phyloP scores from a whole-genome alignment of 2,113 vertebrate genomes.

The Pithys albifrons region DNA sequence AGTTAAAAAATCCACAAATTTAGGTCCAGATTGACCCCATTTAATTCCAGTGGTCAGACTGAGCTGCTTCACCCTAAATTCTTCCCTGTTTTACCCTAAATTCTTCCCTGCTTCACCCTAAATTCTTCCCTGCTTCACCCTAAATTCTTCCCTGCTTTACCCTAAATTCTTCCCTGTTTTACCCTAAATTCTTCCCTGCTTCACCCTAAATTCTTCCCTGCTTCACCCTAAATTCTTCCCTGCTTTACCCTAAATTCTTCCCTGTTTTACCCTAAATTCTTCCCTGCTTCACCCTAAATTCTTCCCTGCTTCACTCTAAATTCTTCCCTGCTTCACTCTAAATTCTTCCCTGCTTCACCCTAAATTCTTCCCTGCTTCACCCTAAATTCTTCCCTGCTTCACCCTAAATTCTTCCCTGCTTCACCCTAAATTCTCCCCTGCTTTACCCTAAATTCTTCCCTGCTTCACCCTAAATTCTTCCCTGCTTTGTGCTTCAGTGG shows the following conservation, averaged over 20 bases:
- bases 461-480: background rate
- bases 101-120: background rate
- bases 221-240: background rate
- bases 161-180: background rate
- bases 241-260: background rate
- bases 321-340: background rate
- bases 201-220: background rate
- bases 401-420: background rate
- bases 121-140: background rate
- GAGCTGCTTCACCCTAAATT: background rate
- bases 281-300: background rate
- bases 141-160: background rate
- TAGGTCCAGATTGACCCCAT: background rate
- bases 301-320: background rate
- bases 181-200: background rate
- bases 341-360: background rate
- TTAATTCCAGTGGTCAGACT: background rate
- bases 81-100: accelerated
- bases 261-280: accelerated
- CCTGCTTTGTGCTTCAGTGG: accelerated
- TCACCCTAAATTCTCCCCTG: background rate
- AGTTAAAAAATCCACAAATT: background rate
- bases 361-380: background rate
- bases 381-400: background rate
- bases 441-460: background rate